Conservation (phyloP, 2,113 vertebrate genomes). For the Petrocephalus microphthalmus region DNA sequence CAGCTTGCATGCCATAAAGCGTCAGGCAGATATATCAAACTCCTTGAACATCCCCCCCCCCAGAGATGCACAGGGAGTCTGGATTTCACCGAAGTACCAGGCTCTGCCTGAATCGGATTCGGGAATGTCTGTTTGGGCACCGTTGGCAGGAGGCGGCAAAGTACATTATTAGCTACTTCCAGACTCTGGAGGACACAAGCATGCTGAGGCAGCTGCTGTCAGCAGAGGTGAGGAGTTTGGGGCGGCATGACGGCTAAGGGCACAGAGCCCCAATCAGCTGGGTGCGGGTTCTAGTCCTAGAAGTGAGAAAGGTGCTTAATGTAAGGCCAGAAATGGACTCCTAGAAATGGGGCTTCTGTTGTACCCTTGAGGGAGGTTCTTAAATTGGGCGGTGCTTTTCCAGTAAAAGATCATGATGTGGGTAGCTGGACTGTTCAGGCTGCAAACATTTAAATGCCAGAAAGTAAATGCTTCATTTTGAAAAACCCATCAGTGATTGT, state of each 20-base stretch:
- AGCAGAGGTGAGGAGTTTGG: conserved; percentile 60
- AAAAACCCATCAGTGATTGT: not conserved
- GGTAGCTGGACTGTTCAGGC: not conserved
- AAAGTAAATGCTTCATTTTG: not conserved
- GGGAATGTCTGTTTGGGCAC: conserved; percentile 74
- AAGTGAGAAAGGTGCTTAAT: not conserved
- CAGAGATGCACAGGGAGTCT: conserved; percentile 38
- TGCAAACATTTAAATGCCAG: not conserved
- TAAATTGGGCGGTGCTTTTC: not conserved
- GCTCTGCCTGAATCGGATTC: conserved; percentile 64
- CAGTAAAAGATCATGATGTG: not conserved
- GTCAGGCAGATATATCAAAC: not conserved
- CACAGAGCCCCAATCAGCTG: not conserved
- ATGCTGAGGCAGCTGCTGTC: conserved; percentile 9
- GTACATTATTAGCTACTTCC: conserved; percentile 67
- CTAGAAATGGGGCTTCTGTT: not conserved
- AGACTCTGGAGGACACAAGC: conserved; percentile 63
- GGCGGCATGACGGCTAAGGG: not conserved
- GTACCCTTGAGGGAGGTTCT: not conserved
- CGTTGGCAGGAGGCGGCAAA: conserved; percentile 75
- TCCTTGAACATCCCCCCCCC: not conserved
- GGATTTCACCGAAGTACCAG: conserved; percentile 63
- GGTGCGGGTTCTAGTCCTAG: not conserved
- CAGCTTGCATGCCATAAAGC: not conserved
- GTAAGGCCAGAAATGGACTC: not conserved